phyloP scores from a whole-genome alignment of 2,888 invertebrate species.

The Hipparchia sbordonii region DNA sequence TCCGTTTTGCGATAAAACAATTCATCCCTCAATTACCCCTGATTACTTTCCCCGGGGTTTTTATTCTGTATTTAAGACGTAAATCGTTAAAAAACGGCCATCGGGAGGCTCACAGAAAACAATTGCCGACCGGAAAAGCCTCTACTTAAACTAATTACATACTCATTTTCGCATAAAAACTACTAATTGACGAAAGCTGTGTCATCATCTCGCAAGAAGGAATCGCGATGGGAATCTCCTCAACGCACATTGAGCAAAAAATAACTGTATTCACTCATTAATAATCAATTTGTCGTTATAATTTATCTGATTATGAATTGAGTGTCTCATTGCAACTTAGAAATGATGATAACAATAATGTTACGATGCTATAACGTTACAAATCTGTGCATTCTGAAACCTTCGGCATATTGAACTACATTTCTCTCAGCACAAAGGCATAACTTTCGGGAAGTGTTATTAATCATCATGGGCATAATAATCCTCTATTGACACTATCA shows the following conservation, averaged over 20 bases:
- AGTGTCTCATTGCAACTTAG: conserved; percentile 33
- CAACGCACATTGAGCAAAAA: conserved; percentile 44
- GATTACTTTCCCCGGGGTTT: conserved; percentile 37
- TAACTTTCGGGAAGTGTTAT: conserved; percentile 46
- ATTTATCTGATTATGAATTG: conserved; percentile 39
- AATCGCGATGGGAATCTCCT: conserved; percentile 59
- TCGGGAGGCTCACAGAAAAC: conserved; percentile 28
- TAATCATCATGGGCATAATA: conserved; percentile 67
- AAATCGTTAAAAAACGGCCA: conserved; percentile 29
- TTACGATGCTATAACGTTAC: not conserved
- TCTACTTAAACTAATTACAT: conserved; percentile 59
- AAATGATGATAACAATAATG: conserved; percentile 2
- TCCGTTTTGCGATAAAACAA: conserved; percentile 33
- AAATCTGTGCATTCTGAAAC: conserved; percentile 12
- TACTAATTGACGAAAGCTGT: conserved; percentile 59
- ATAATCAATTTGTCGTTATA: conserved; percentile 44
- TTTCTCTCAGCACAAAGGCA: conserved; percentile 32
- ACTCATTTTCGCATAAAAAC: conserved; percentile 57
- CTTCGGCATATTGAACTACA: conserved; percentile 30
- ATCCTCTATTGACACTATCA: conserved; percentile 74
- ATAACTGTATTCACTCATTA: conserved; percentile 45
- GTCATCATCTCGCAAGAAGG: conserved; percentile 60
- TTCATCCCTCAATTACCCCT: conserved; percentile 39
- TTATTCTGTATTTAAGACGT: conserved; percentile 22
- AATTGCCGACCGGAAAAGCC: conserved; percentile 66